Percentiles rank a stretch among this genome's conserved stretches.
phyloP scores from a whole-genome alignment of 2,113 vertebrate species.

The Odocoileus hemionus region DNA sequence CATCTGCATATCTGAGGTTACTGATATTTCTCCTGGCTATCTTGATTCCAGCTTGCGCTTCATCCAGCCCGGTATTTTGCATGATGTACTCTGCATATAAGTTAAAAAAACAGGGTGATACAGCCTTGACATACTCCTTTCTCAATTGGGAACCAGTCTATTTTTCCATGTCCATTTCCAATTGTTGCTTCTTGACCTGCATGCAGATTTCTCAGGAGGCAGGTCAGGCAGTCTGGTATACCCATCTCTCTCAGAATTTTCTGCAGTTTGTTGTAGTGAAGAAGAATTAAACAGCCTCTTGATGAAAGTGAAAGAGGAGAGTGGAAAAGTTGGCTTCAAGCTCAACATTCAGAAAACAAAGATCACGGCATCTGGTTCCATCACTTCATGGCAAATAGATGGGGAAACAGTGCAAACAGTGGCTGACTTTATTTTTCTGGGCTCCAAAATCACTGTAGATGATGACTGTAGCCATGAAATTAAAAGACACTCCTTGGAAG shows the following conservation, averaged over 20 bases:
- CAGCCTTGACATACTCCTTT: not conserved
- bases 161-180: not conserved
- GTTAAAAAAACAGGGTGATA: not conserved
- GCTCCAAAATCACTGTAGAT: not conserved
- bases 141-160: not conserved
- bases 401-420: not conserved
- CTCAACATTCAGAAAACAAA: not conserved
- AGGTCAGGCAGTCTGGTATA: not conserved
- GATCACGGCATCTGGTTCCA: accelerated
- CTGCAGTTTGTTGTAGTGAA: not conserved
- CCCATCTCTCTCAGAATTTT: not conserved
- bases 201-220: not conserved
- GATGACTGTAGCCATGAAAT: not conserved
- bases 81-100: not conserved
- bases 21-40: not conserved
- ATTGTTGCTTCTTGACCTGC: not conserved
- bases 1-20: not conserved
- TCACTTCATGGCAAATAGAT: not conserved
- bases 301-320: not conserved
- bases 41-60: not conserved
- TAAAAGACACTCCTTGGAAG: not conserved
- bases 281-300: not conserved
- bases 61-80: not conserved
- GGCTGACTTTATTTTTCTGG: not conserved
- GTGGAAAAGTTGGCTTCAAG: not conserved